phyloP scores from a whole-genome alignment of 2,113 vertebrate genomes.

The Rhinolophus ferrumequinum region DNA sequence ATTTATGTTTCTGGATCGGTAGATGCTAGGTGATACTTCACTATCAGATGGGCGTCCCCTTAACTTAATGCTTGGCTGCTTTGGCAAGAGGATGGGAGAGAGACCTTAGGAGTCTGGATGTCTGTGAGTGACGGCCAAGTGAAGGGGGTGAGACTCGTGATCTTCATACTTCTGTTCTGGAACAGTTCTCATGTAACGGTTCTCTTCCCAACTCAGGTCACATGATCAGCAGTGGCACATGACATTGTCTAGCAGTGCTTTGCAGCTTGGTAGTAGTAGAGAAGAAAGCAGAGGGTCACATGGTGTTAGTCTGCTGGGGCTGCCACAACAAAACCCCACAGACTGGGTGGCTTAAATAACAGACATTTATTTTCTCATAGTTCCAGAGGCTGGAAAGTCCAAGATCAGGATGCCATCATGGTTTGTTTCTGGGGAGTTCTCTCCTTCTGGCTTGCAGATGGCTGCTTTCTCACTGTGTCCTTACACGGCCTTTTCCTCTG shows the following conservation, averaged over 20 bases:
- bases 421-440: not conserved
- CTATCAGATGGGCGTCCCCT: not conserved
- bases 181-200: not conserved
- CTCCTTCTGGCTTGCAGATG: not conserved
- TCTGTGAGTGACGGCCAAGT: not conserved
- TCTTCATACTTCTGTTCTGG: not conserved
- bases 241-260: not conserved
- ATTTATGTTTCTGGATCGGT: not conserved
- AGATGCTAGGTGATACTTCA: not conserved
- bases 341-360: not conserved
- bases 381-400: not conserved
- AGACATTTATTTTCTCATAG: not conserved
- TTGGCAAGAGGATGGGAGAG: not conserved
- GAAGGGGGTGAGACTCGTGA: not conserved
- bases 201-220: not conserved
- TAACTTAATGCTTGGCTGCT: not conserved
- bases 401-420: not conserved
- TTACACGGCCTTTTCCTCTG: not conserved
- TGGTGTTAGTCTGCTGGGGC: not conserved
- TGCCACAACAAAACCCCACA: not conserved
- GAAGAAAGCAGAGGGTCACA: not conserved
- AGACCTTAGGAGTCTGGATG: not conserved
- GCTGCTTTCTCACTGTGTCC: not conserved
- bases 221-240: not conserved
- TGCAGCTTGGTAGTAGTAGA: not conserved